These are phyloP conservation scores for Aphaenogaster ashmeadi DNA, from an alignment of 1,140 invertebrate genomes.

Conservation along the genomic window DNA sequence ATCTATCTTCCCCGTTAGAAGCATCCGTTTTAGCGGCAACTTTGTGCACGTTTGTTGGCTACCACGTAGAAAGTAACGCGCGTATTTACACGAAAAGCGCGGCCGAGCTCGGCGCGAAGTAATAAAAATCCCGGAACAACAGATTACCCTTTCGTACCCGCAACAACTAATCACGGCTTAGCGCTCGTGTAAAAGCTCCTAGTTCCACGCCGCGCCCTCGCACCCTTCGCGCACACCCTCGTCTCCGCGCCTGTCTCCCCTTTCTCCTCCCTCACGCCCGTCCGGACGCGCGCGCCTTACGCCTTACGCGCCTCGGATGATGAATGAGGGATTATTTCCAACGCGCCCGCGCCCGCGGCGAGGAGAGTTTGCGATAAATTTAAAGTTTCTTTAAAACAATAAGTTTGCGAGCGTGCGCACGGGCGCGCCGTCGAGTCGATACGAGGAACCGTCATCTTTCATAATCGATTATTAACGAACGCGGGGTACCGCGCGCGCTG, in stretches of 20 bases:
- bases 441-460: slow-evolving; percentile 80
- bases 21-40: slow-evolving; percentile 52
- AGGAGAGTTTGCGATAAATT: slow-evolving; percentile 82
- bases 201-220: slow-evolving; percentile 7
- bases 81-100: slow-evolving; percentile 65
- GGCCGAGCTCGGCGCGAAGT: slow-evolving; percentile 55
- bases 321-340: slow-evolving; percentile 82
- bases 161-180: slow-evolving; percentile 80
- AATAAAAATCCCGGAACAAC: slow-evolving; percentile 75
- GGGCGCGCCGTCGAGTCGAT: slow-evolving; percentile 70
- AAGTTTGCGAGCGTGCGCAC: slow-evolving; percentile 70
- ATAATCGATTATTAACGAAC: slow-evolving; percentile 86
- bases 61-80: slow-evolving; percentile 54
- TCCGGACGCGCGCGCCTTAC: slow-evolving; percentile 28
- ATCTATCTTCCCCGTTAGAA: slow-evolving; percentile 52
- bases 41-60: slow-evolving; percentile 29
- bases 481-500: slow-evolving; percentile 67
- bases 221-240: slow-evolving; percentile 21
- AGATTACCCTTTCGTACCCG: slow-evolving; percentile 76
- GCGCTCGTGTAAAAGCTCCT: slow-evolving; percentile 56
- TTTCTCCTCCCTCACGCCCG: neutral
- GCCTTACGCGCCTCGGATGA: slow-evolving; percentile 76
- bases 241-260: neutral
- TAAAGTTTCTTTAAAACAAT: slow-evolving; percentile 82
- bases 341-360: slow-evolving; percentile 62